phyloP scores from a whole-genome alignment of 2,797 vertebrate genomes.

The Lacerta bilineata region DNA sequence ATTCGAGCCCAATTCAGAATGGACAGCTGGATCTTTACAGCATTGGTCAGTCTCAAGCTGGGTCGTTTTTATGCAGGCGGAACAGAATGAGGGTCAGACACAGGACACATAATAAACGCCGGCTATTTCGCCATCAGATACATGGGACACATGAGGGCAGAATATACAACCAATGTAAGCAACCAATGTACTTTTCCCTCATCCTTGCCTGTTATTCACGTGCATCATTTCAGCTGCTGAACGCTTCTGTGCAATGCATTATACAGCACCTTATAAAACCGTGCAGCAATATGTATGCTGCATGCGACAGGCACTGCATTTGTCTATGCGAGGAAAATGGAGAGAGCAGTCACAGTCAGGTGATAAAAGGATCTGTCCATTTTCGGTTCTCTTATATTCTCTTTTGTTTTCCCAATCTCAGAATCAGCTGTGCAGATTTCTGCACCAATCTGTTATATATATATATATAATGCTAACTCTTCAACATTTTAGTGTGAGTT shows the following conservation, averaged over 20 bases:
- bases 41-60: background rate
- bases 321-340: background rate
- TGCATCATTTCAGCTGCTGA: background rate
- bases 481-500: too few relatives aligned
- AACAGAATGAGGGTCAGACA: background rate
- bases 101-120: background rate
- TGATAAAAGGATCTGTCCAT: too few relatives aligned
- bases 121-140: background rate
- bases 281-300: background rate
- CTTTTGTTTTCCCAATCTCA: too few relatives aligned
- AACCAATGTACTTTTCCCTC: background rate
- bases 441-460: too few relatives aligned
- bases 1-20: constrained; percentile 53
- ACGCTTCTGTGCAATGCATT: background rate
- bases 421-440: too few relatives aligned
- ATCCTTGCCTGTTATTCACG: background rate
- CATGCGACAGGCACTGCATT: background rate
- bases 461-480: too few relatives aligned
- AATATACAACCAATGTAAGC: background rate
- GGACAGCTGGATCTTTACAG: background rate
- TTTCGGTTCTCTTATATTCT: too few relatives aligned
- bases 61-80: constrained; percentile 10
- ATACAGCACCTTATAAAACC: background rate
- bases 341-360: background rate
- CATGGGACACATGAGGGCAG: background rate